phyloP scores from a whole-genome alignment of 2,113 vertebrate species.

The Paralichthys olivaceus region DNA sequence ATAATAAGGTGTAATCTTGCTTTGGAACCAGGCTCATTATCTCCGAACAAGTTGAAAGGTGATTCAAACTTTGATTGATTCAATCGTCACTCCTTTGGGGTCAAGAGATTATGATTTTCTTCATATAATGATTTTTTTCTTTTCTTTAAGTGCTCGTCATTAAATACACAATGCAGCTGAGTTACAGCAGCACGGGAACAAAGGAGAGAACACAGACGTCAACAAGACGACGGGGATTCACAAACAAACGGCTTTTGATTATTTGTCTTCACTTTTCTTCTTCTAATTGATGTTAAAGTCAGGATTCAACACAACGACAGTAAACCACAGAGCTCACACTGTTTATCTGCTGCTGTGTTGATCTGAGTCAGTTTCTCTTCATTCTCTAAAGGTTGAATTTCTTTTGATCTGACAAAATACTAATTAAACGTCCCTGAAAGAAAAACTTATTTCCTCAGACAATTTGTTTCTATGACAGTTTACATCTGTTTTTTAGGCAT shows the following conservation, averaged over 20 bases:
- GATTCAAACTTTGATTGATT: conserved; percentile 47
- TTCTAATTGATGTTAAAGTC: not conserved
- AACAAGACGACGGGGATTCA: not conserved
- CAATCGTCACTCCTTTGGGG: conserved; percentile 34
- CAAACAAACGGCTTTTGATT: conserved; percentile 25
- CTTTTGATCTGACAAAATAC: too few relatives aligned
- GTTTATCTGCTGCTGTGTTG: too few relatives aligned
- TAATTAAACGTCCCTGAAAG: too few relatives aligned
- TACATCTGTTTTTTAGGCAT: too few relatives aligned
- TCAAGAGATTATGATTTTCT: conserved; percentile 32
- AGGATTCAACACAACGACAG: not conserved
- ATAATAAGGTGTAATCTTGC: not conserved
- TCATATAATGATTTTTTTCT: not conserved
- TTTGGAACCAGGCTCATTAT: conserved; percentile 10
- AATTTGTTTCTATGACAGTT: too few relatives aligned
- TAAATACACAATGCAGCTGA: not conserved
- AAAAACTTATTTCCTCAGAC: too few relatives aligned
- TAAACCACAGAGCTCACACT: too few relatives aligned
- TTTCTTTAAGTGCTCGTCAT: conserved; percentile 20
- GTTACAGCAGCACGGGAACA: not conserved
- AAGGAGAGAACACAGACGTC: conserved; percentile 6
- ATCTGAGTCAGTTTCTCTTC: too few relatives aligned
- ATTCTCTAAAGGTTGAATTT: too few relatives aligned
- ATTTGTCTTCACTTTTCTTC: not conserved
- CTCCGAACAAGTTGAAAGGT: conserved; percentile 15